Base-by-base conservation (phyloP, 2,888 invertebrate species). In the Himalopsyche anomala region DNA sequence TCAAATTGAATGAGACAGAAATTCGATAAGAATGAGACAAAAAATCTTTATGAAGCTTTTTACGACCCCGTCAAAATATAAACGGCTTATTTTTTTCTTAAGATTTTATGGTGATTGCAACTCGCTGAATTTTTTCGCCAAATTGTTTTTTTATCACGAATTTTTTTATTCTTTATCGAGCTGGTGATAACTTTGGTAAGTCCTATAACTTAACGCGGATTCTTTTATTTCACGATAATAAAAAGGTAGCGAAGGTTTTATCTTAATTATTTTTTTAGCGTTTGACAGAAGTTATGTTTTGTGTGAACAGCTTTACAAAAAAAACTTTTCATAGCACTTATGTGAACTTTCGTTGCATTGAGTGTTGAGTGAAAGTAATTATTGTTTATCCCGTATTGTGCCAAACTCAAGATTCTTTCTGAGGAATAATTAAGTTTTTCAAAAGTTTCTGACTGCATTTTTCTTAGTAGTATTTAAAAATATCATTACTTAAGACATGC, bases 41-140 rank as follows among this genome's bases (percentile, higher is more conserved):
- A 36, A 28, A 36, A 74, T 74, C 74, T 36, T 74, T 74, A 74
- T 74, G 74, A 74, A 74, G 36, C 74, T 74, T 74, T 74, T 74
- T 74, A 74, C 74, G 74, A 74, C 36, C 74, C 36, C n/a, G 74
- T 74, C 74, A 74, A 74, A 74, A 74, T 74, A 74, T 74, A 74
- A 74, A 74, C 74, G 74, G 74, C 74, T 74, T 74, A 74, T 74
- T 74, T 74, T 74, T 74, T 74, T 74, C 74, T 74, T 74, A 74
- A 74, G 74, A 74, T 74, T 74, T 74, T 36, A 74, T 74, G 74
- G 74, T 74, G 74, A 74, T 74, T 74, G 74, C 36, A 74, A 36
- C 74, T 74, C 36, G 74, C 74, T 36, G 74, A 74, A 74, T 74
- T 74, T 74, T 74, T 36, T 19, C 38, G 74, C 38, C 36, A 74